Evolutionary conservation across 2,113 vertebrate genomes (phyloP), one percentile per base, ranked within the genome.

Genomic region (Meleagris gallopavo): DNA sequence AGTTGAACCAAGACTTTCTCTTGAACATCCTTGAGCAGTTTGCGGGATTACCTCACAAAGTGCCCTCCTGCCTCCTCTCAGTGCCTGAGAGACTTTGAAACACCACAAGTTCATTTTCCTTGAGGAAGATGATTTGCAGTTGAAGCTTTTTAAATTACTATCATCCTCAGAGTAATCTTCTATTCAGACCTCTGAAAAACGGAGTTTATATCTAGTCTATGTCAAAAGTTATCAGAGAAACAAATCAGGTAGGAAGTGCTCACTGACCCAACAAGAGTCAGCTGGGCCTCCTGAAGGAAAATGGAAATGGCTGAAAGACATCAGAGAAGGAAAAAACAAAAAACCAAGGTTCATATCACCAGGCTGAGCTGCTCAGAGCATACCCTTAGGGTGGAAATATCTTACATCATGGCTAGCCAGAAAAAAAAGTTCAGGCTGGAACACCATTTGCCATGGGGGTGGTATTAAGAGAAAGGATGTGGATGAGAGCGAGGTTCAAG

Each of bases 391-490:
- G 41, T 70, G 38, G 76, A 93, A 89, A 3, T 19, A 27, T 40
- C 74, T 45, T 34, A 94, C 34, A 66, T 17, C 60, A 52, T 7
- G 80, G 20, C 40, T 32, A 40, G 1, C 40, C 62, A 27, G 34
- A 0, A 2, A 58, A 86, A 58, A 50, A 62, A 58, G 27, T 45
- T 66, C 0, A 0, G 32, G 24, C 60, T 13, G 61, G 25, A 62
- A 62, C 36, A 27, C 25, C 6, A 2, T 52, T 45, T 5, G 2
- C 67, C 61, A 6, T 0, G 16, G 40, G 58, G 74, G 58, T 2
- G 0, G 45, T 52, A 61, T 3, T 2, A 0, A 11, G 69, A 22
- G 19, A 29, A 48, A 52, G 64, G 6, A 24, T 3, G 0, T 15
- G 72, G 41, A 66, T 38, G 34, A 48, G 34, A 27, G 2, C 0